Conservation (phyloP, 1,140 invertebrate genomes). For the Meloidogyne exigua region DNA sequence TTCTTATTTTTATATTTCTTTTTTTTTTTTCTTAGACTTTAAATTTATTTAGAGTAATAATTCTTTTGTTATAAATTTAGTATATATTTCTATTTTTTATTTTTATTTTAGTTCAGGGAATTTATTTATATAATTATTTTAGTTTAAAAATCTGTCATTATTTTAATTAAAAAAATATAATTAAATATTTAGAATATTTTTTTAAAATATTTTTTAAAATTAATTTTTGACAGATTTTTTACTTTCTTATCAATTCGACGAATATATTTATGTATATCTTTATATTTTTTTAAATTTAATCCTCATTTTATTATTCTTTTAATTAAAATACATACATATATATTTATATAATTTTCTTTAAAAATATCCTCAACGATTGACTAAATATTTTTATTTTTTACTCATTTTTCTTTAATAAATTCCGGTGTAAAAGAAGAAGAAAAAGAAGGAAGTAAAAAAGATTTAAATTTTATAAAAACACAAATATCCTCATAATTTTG, state of each 20-base stretch:
- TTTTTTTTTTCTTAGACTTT: neutral
- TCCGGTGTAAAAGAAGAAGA: neutral
- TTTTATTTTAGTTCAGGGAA: neutral
- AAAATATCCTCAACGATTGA: conserved; percentile 1
- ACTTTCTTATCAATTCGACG: no score
- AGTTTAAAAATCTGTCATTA: neutral
- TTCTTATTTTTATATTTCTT: neutral
- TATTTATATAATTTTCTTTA: neutral
- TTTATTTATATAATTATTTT: neutral
- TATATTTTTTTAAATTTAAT: no score
- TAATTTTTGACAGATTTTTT: no score
- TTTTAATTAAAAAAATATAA: neutral
- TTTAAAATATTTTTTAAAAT: neutral
- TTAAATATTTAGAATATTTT: neutral
- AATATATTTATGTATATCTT: no score
- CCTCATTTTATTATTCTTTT: neutral
- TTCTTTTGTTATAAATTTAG: neutral
- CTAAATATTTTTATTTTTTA: neutral
- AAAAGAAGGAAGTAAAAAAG: neutral
- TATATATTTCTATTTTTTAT: neutral
- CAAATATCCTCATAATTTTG: neutral
- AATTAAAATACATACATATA: neutral
- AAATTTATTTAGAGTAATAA: no score
- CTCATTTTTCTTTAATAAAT: neutral
- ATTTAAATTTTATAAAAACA: neutral